phyloP scores from a whole-genome alignment of 2,113 vertebrate genomes.

The Cheilinus undulatus region DNA sequence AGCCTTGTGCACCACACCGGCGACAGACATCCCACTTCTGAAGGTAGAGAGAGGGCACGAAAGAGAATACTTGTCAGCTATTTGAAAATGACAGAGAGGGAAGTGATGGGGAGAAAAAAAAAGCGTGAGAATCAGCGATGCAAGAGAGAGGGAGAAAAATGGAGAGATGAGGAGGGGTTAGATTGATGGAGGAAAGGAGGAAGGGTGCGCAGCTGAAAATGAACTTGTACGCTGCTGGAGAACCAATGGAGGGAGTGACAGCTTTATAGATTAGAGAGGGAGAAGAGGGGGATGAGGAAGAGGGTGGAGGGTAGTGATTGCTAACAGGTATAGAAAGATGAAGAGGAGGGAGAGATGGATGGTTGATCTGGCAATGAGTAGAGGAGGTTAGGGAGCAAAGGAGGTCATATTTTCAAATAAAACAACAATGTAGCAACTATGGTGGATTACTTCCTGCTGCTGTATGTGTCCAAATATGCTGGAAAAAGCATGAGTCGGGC shows the following conservation, averaged over 20 bases:
- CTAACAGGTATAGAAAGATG: slow-evolving; percentile 20
- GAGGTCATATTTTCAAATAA: slow-evolving; percentile 44
- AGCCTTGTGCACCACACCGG: neutral
- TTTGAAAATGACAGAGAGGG: slow-evolving; percentile 58
- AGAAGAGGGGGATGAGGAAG: slow-evolving; percentile 14
- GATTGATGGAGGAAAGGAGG: slow-evolving; percentile 59
- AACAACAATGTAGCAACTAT: slow-evolving; percentile 32
- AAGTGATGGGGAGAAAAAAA: slow-evolving; percentile 39
- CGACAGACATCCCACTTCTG: neutral
- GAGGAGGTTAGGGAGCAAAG: slow-evolving; percentile 27
- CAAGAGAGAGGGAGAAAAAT: slow-evolving; percentile 50
- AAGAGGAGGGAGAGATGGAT: slow-evolving; percentile 5
- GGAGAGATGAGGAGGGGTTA: slow-evolving; percentile 37
- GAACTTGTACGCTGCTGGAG: slow-evolving; percentile 64
- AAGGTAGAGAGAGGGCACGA: slow-evolving; percentile 12
- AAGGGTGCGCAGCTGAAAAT: slow-evolving; percentile 63
- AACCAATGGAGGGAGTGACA: slow-evolving; percentile 73
- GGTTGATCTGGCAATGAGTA: slow-evolving; percentile 19
- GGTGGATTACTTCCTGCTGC: slow-evolving; percentile 10
- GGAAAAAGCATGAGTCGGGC: neutral
- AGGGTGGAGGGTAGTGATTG: slow-evolving; percentile 7
- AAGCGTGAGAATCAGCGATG: slow-evolving; percentile 44
- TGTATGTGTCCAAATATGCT: neutral
- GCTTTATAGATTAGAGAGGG: slow-evolving; percentile 61
- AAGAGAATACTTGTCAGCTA: slow-evolving; percentile 59